Evolutionary conservation across 1,140 invertebrate species (phyloP).

Genomic region (Aphidius gifuensis): DNA sequence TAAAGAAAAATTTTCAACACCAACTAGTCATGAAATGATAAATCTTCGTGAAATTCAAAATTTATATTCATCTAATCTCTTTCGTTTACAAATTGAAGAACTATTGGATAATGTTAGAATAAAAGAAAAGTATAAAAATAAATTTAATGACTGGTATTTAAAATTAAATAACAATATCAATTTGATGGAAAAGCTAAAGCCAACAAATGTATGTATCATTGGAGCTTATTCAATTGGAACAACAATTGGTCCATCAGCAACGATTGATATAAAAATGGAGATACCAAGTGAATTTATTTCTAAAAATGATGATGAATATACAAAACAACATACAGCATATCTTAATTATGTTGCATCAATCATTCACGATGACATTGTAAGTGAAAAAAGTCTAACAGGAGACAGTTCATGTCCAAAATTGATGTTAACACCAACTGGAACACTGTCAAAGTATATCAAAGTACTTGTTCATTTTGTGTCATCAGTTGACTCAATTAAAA

Average conservation of each 20-base stretch:
- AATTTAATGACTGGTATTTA: conserved; percentile 62
- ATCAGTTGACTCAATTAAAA: conserved; percentile 66
- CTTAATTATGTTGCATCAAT: conserved; percentile 65
- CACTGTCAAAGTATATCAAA: conserved; percentile 57
- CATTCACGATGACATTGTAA: conserved; percentile 56
- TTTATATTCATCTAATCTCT: conserved; percentile 84
- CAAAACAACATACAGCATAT: conserved; percentile 79
- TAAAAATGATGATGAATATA: conserved; percentile 76
- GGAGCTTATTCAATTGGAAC: conserved; percentile 64
- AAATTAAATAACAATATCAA: conserved; percentile 56
- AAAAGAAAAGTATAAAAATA: conserved; percentile 64
- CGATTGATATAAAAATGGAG: conserved; percentile 65
- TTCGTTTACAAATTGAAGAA: conserved; percentile 81
- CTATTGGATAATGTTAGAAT: conserved; percentile 70
- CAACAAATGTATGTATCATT: conserved; percentile 58
- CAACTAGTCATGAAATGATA: too few relatives aligned
- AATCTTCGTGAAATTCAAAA: conserved; percentile 68
- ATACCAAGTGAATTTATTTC: conserved; percentile 66
- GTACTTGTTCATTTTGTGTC: conserved; percentile 62
- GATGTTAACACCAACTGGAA: conserved; percentile 61
- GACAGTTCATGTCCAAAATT: conserved; percentile 68
- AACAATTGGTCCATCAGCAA: conserved; percentile 60
- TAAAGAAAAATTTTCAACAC: too few relatives aligned
- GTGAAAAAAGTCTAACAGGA: conserved; percentile 59
- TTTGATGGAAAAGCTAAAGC: conserved; percentile 49